phyloP scores from a whole-genome alignment of 2,113 vertebrate species.

The Indicator indicator region DNA sequence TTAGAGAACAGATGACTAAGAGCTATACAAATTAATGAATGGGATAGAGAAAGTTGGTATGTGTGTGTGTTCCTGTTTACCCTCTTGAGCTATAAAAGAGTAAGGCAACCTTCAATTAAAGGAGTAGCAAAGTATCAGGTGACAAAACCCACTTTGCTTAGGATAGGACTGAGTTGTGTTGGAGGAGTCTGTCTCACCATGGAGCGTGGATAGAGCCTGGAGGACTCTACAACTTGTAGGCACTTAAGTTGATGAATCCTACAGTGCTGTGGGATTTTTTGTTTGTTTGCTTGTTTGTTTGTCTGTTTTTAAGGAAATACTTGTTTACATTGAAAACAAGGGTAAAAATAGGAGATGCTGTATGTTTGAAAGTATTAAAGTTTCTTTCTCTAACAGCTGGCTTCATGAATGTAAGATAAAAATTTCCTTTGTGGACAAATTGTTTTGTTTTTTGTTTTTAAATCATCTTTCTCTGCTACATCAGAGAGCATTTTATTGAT shows the following conservation, averaged over 20 bases:
- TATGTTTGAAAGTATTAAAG: background rate
- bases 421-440: background rate
- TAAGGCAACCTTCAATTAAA: slow-evolving; percentile 35
- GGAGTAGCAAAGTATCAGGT: slow-evolving; percentile 19
- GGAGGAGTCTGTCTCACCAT: background rate
- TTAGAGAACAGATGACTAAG: slow-evolving; percentile 61
- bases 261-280: background rate
- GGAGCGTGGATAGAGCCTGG: background rate
- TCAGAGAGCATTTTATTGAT: background rate
- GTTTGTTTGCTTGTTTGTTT: no score
- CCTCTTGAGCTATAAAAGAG: slow-evolving; percentile 37
- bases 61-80: slow-evolving; percentile 14
- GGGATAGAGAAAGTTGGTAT: slow-evolving; percentile 20
- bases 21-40: slow-evolving; percentile 67
- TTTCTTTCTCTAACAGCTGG: background rate
- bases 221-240: background rate
- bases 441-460: no score
- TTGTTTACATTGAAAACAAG: background rate
- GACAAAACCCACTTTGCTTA: background rate
- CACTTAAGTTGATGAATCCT: background rate
- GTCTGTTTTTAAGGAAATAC: background rate
- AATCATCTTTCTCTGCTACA: background rate
- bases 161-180: background rate
- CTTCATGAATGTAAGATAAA: background rate
- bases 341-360: background rate